Evolutionary conservation across 2,113 vertebrate genomes (phyloP).

Genomic region (Recurvirostra avosetta): DNA sequence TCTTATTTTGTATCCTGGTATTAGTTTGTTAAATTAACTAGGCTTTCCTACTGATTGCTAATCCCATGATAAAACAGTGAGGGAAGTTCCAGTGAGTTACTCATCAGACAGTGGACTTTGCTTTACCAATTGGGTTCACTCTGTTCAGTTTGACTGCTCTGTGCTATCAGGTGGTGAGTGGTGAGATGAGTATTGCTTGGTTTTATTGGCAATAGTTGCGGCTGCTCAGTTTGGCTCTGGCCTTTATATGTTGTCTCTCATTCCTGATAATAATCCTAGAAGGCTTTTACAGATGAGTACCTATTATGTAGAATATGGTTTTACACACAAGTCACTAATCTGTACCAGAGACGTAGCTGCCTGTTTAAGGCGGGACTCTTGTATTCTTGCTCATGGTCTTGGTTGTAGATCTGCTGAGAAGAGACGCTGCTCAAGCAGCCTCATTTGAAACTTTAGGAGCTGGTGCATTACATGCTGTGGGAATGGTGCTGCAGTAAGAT

Average conservation of each 20-base stretch:
- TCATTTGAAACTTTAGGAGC: not conserved
- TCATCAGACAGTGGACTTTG: not conserved
- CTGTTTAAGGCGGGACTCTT: not conserved
- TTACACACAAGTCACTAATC: not conserved
- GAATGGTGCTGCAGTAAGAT: not conserved
- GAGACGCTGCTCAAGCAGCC: not conserved
- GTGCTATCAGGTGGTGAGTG: not conserved
- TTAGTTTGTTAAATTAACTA: not conserved
- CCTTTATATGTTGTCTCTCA: not conserved
- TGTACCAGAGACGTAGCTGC: not conserved
- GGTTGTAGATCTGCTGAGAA: not conserved
- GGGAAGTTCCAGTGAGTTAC: not conserved
- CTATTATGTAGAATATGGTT: not conserved
- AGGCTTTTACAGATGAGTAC: not conserved
- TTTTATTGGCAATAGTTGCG: not conserved
- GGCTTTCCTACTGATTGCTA: not conserved
- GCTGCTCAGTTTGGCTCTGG: not conserved
- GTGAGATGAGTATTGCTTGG: not conserved
- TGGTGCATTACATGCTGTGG: not conserved
- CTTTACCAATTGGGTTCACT: not conserved
- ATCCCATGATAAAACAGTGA: not conserved
- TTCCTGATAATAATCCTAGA: not conserved
- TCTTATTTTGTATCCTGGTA: not conserved
- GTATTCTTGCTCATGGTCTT: not conserved
- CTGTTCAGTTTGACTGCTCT: not conserved